Base-by-base conservation (phyloP, 2,888 invertebrate genomes). In the Noctua pronuba region DNA sequence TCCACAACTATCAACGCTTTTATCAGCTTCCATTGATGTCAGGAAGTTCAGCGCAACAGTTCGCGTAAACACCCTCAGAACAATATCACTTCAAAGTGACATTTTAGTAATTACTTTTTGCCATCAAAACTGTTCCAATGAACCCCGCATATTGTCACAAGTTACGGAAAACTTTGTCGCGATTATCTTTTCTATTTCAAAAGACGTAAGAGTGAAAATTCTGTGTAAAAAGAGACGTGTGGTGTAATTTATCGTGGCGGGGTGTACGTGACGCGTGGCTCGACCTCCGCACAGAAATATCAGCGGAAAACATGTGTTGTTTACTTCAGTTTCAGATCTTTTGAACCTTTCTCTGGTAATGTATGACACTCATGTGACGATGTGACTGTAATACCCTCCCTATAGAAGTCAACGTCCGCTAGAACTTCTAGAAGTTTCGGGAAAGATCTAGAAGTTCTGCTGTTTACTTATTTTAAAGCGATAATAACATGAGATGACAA, bases 271-370 rank as follows among this genome's bases (percentile, higher is more conserved):
- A 87, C 87, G 80, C 58, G 58, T 38, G 41, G 76, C 64, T 70
- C 77, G 89, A 64, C 80, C 88, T 82, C 83, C 73, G 65, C 58
- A 80, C 83, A 73, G 71, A 87, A 87, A 87, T 87, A 88, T 80
- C 80, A 74, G 58, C 70, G 66, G 73, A 83, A 79, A 85, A 87
- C 86, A 85, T 76, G 75, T 88, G 89, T 86, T 88, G 88, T 88
- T 88, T 86, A 83, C 79, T 88, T 81, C 74, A 70, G 69, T 60
- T 79, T 81, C 58, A 83, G 75, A 86, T 87, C 75, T 83, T 74
- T 84, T 75, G 78, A 86, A 79, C 82, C 84, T 85, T 78, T 85
- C 79, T 78, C 70, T 72, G 55, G 69, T 75, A 46, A 82, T 71
- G 46, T 73, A 49, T 68, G 73, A 68, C 64, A 68, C 52, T 41